Conservation (phyloP, 1,140 invertebrate species). For the Zaprionus vittiger region DNA sequence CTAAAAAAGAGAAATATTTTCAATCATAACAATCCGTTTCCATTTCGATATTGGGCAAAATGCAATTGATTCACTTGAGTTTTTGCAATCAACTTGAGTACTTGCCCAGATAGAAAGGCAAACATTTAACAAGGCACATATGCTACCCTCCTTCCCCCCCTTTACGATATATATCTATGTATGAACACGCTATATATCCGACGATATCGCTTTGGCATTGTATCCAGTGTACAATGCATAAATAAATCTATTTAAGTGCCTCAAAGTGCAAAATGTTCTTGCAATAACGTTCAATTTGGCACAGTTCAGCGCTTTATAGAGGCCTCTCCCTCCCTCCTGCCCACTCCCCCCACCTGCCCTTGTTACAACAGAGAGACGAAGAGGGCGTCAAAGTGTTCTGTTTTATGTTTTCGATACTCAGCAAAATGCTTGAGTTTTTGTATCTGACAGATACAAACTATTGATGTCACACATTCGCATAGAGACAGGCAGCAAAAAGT, state of each 20-base stretch:
- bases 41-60: not conserved
- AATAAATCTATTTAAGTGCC: slow-evolving; percentile 48
- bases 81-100: slow-evolving; percentile 5
- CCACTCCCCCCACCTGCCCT: not conserved
- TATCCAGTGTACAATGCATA: slow-evolving; percentile 35
- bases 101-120: not conserved
- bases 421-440: slow-evolving; percentile 41
- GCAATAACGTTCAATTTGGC: slow-evolving; percentile 76
- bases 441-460: slow-evolving; percentile 19
- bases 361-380: not conserved
- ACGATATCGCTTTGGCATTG: slow-evolving; percentile 3
- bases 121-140: slow-evolving; percentile 1
- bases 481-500: not conserved
- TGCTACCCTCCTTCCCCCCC: not conserved
- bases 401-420: slow-evolving; percentile 61
- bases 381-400: not conserved
- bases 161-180: not conserved
- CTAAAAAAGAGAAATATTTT: not conserved
- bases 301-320: slow-evolving; percentile 72
- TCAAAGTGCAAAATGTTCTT: slow-evolving; percentile 46
- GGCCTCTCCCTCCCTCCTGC: not conserved
- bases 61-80: slow-evolving; percentile 5
- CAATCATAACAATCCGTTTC: slow-evolving; percentile 1
- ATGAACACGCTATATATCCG: not conserved
- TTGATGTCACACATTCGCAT: not conserved